Evolutionary conservation across 2,888 invertebrate genomes (phyloP).

Genomic region (Caenorhabditis sp.): DNA sequence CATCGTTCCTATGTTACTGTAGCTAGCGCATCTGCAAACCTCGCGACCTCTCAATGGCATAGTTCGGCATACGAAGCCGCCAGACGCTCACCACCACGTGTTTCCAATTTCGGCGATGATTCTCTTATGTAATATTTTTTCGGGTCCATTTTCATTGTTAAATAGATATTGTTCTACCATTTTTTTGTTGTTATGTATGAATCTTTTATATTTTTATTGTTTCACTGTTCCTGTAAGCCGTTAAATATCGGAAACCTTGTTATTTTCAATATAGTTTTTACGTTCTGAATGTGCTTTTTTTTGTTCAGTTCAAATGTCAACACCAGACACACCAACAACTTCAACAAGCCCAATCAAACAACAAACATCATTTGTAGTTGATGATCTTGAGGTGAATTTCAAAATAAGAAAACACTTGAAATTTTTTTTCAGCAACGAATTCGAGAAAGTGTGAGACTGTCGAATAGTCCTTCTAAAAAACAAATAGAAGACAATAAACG

Average conservation of each 20-base stretch:
- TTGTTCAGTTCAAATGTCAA: not conserved
- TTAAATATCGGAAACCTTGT: not conserved
- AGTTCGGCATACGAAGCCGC: constrained; percentile 35
- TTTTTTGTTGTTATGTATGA: not conserved
- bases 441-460: constrained; percentile 40
- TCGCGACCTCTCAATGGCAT: constrained; percentile 34
- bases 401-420: not conserved
- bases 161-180: not conserved
- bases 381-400: constrained; percentile 40
- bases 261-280: not conserved
- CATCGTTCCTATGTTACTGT: constrained; percentile 28
- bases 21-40: constrained; percentile 13
- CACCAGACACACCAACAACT: constrained; percentile 21
- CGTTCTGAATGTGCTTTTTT: not conserved
- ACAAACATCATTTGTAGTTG: constrained; percentile 43
- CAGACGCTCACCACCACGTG: constrained; percentile 29
- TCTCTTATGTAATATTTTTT: constrained; percentile 18
- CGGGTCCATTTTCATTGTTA: not conserved
- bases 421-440: constrained; percentile 27
- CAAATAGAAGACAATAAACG: not conserved
- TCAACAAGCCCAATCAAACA: not conserved
- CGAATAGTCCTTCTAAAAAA: constrained; percentile 23
- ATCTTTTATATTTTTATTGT: not conserved
- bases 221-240: not conserved
- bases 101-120: constrained; percentile 29